phyloP scores from a whole-genome alignment of 1,140 invertebrate species.

The Penaeus chinensis region DNA sequence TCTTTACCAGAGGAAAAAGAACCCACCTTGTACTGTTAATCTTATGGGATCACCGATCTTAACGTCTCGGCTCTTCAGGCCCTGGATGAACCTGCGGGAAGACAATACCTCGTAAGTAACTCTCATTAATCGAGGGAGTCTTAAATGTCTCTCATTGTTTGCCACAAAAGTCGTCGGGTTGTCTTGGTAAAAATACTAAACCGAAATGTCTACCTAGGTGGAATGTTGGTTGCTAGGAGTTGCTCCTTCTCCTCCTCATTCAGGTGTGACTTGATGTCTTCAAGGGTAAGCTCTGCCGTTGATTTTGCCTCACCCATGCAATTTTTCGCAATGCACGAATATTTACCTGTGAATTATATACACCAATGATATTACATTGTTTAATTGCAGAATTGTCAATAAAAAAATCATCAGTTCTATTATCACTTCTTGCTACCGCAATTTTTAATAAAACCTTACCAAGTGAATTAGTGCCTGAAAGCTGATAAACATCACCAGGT shows the following conservation, averaged over 20 bases:
- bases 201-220: constrained; percentile 73
- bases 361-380: not conserved
- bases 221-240: constrained; percentile 76
- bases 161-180: too few species aligned
- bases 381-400: not conserved
- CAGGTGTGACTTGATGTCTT: constrained; percentile 89
- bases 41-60: constrained; percentile 84
- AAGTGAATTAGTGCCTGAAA: constrained; percentile 87
- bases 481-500: constrained; percentile 90
- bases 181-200: not conserved
- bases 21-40: constrained; percentile 80
- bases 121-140: too few species aligned
- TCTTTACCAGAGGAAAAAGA: not conserved
- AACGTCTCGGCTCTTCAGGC: constrained; percentile 83
- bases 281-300: constrained; percentile 85
- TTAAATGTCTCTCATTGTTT: too few species aligned
- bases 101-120: too few species aligned
- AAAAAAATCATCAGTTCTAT: not conserved
- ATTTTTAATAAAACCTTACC: constrained; percentile 67
- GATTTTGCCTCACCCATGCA: constrained; percentile 91
- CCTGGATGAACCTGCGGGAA: constrained; percentile 75
- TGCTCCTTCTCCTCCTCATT: constrained; percentile 82
- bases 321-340: constrained; percentile 90
- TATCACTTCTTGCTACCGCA: too few species aligned
- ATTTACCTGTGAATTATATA: constrained; percentile 76